Conservation (phyloP, 2,113 vertebrate genomes). For the Sturnus vulgaris region DNA sequence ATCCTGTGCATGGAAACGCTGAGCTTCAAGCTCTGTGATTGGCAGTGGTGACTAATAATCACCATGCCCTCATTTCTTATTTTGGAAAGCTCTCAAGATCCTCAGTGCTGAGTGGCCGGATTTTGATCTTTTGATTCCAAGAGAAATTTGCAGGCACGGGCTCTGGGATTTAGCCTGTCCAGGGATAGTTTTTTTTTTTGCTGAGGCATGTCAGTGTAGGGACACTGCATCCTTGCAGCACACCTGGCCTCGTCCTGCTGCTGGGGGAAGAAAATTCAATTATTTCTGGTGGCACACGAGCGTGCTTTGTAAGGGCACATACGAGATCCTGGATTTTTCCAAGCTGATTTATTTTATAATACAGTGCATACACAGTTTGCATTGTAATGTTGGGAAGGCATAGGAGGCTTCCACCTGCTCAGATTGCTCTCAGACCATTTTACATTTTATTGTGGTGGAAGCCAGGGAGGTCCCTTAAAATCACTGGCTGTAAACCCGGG, state of each 20-base stretch:
- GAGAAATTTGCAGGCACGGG: neutral
- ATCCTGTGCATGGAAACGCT: neutral
- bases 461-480: fast-evolving
- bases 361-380: neutral
- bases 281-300: fast-evolving
- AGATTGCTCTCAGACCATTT: neutral
- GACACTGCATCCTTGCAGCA: neutral
- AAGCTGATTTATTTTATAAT: neutral
- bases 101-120: neutral
- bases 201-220: fast-evolving
- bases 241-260: neutral
- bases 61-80: neutral
- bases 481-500: fast-evolving
- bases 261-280: neutral
- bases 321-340: neutral
- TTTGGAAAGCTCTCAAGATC: neutral
- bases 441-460: neutral
- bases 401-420: fast-evolving
- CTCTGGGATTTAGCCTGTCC: neutral
- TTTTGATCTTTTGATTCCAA: fast-evolving
- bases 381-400: neutral
- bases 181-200: neutral
- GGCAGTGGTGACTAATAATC: neutral
- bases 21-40: neutral
- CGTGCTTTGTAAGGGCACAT: fast-evolving